A percentile compares a stretch with the other conserved stretches of the same genome.
Conservation (phyloP, 1,140 invertebrate species). For the Macrocentrus cingulum region DNA sequence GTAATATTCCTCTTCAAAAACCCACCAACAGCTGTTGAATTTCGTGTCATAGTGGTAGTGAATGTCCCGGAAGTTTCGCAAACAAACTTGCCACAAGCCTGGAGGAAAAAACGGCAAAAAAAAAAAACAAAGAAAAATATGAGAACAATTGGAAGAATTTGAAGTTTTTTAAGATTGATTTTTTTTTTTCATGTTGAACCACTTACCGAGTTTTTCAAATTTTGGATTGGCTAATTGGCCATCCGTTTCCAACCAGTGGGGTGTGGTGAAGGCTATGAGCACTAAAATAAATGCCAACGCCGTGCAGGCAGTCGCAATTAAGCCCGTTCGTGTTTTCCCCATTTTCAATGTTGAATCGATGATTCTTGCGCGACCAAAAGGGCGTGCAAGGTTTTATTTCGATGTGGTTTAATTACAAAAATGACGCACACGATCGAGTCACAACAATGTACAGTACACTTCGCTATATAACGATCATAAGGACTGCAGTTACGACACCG, state of each 20-base stretch:
- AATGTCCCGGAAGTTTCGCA: slow-evolving; percentile 79
- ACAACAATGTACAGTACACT: too few relatives aligned
- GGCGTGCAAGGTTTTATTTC: background rate
- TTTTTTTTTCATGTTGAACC: background rate
- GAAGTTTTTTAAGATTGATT: slow-evolving; percentile 15
- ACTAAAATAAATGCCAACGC: slow-evolving; percentile 72
- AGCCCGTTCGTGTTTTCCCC: slow-evolving; percentile 69
- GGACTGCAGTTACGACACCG: too few relatives aligned
- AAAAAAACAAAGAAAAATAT: too few relatives aligned
- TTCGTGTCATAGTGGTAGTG: slow-evolving; percentile 77
- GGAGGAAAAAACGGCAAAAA: too few relatives aligned
- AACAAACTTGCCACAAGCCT: slow-evolving; percentile 94
- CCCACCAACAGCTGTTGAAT: slow-evolving; percentile 87
- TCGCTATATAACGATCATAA: too few relatives aligned
- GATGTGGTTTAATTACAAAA: too few relatives aligned
- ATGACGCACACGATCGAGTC: too few relatives aligned
- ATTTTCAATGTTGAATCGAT: slow-evolving; percentile 33
- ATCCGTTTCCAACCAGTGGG: slow-evolving; percentile 90
- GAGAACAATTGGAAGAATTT: too few relatives aligned
- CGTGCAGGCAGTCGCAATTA: slow-evolving; percentile 70
- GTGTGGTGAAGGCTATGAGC: slow-evolving; percentile 86
- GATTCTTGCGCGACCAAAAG: background rate
- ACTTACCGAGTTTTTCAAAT: slow-evolving; percentile 78
- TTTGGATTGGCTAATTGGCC: slow-evolving; percentile 75
- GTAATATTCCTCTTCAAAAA: slow-evolving; percentile 91